Conservation (phyloP, 2,113 vertebrate genomes). For the Cottus gobio region DNA sequence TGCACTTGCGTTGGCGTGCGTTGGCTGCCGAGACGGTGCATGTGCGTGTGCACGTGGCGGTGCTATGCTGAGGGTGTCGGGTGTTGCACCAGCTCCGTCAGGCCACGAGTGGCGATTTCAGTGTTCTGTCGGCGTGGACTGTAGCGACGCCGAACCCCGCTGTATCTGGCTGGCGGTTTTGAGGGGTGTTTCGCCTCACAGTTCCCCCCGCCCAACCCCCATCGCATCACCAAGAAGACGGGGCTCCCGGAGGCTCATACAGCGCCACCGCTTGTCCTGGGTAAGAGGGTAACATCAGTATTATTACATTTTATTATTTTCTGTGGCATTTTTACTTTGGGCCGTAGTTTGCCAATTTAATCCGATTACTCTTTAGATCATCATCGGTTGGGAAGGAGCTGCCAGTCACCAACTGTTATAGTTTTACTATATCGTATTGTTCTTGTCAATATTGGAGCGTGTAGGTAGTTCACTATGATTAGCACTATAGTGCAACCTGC, state of each 20-base stretch:
- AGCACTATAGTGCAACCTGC: neutral
- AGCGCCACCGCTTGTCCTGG: constrained; percentile 61
- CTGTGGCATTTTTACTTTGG: neutral
- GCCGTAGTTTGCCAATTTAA: neutral
- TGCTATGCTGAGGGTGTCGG: constrained; percentile 63
- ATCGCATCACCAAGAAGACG: constrained; percentile 51
- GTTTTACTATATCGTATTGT: no score
- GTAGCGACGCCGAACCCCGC: constrained; percentile 89
- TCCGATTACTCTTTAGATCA: neutral
- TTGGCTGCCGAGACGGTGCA: neutral
- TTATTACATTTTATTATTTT: neutral
- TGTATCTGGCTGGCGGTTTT: constrained; percentile 92
- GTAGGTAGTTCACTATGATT: neutral
- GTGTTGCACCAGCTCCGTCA: constrained; percentile 67
- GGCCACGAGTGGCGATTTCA: constrained; percentile 86
- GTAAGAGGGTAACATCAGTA: constrained; percentile 60
- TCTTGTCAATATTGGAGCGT: neutral
- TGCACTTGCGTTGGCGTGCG: neutral
- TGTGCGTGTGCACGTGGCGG: constrained; percentile 14
- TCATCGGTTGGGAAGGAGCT: neutral
- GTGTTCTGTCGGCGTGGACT: constrained; percentile 92
- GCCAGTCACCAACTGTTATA: neutral
- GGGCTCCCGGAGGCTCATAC: constrained; percentile 55
- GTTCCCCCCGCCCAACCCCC: constrained; percentile 45
- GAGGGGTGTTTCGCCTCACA: constrained; percentile 56